Percentiles rank a stretch among this genome's conserved stretches.
These are phyloP conservation scores for Machimus atricapillus DNA, from an alignment of 2,888 invertebrate species.

Conservation along the genomic window DNA sequence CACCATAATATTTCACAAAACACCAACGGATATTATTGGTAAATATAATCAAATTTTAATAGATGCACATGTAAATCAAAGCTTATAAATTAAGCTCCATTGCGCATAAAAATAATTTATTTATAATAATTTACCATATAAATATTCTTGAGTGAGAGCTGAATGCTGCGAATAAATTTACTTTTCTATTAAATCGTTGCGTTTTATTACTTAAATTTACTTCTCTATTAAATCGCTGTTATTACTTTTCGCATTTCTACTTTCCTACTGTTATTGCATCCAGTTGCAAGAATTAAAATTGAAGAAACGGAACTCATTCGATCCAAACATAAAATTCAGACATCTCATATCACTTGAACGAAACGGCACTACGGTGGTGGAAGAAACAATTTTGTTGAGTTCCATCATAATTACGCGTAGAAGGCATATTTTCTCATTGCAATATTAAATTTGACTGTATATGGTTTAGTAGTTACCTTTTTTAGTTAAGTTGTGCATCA, in stretches of 20 bases:
- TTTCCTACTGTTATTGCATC: neutral
- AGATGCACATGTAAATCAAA: too few species aligned
- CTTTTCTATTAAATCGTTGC: neutral
- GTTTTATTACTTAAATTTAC: neutral
- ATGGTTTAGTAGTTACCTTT: neutral
- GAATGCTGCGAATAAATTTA: neutral
- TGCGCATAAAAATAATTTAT: too few species aligned
- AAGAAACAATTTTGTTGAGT: neutral
- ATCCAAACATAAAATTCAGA: neutral
- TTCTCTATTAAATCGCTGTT: neutral
- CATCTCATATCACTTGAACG: neutral
- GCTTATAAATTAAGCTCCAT: too few species aligned
- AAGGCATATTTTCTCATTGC: neutral
- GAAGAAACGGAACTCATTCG: neutral
- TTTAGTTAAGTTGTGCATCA: neutral
- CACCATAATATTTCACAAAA: neutral
- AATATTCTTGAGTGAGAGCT: neutral
- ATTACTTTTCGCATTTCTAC: neutral
- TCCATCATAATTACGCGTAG: neutral
- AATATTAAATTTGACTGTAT: neutral
- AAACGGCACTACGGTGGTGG: neutral
- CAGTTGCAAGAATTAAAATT: neutral
- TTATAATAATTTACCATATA: neutral
- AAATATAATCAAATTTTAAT: too few species aligned
- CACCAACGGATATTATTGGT: neutral